Base-by-base conservation (phyloP, 2,113 vertebrate genomes). In the Actinemys pallida region DNA sequence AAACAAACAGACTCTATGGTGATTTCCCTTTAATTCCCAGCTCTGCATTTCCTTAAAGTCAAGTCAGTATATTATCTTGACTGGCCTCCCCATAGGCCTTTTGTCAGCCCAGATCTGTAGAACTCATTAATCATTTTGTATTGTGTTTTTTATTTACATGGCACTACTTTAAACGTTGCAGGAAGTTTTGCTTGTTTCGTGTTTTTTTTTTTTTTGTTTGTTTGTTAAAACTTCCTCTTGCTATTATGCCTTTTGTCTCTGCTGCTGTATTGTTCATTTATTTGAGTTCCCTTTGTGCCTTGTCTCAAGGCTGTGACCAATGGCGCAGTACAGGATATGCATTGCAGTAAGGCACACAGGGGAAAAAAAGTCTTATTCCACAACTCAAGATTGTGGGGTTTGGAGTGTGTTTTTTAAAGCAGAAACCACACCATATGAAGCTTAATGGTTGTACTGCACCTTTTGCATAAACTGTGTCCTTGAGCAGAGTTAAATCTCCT, bases 171-270 rank as follows among this genome's bases (percentile, higher is more conserved):
- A 85, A 96, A 76, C 35, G 8, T 24, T 25, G 53, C 52, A 83
- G 76, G 50, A 59, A 84, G 62, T 2, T 0, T 13, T 17, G 50
- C 27, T 52, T 10, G 2, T 49, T 76, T 65, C 27, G 49, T 53
- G 35, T 45, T 45, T 2, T 45, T 45, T 45, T 45, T 47, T 47
- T 47, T 47, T 42, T 42, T 42, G 39, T 42, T 42, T 42, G 39
- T 42, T 59, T 83, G 39, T 39, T 59, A 20, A 47, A 35, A 47
- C 91, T 45, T 57, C 93, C 81, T 53, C 86, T 87, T 86, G 50
- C 59, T 95, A 95, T 94, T 90, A 75, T 84, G 62, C 56, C 69
- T 52, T 96, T 98, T 96, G 87, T 96, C 94, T 94, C 93, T 89
- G 85, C 72, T 82, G 83, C 92, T 10, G 75, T 29, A 82, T 83